Percentiles rank a stretch among this genome's conserved stretches.
Evolutionary conservation across 2,888 invertebrate genomes (phyloP).

Genomic region (Ischnus inquisitorius): DNA sequence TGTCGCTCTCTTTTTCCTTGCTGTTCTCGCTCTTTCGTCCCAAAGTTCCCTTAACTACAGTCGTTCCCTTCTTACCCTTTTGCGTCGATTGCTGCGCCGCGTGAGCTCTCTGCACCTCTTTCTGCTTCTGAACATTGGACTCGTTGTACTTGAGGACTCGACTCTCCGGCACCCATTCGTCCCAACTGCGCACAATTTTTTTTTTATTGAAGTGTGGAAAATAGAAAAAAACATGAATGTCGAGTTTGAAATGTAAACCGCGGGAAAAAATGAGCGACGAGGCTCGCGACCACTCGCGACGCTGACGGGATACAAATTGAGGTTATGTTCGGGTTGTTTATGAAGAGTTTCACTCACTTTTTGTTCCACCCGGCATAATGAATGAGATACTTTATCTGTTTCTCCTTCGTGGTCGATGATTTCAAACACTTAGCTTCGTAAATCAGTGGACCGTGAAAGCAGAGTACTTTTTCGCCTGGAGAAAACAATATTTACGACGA

Average conservation of each 20-base stretch:
- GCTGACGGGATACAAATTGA: neutral
- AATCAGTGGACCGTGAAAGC: slow-evolving; percentile 98
- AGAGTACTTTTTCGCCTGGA: slow-evolving; percentile 95
- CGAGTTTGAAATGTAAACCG: neutral
- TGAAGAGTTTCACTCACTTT: slow-evolving; percentile 89
- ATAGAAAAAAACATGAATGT: neutral
- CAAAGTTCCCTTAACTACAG: slow-evolving; percentile 68
- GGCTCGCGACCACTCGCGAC: neutral
- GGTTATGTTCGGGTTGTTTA: slow-evolving; percentile 37
- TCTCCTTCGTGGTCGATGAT: slow-evolving; percentile 93
- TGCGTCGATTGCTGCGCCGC: slow-evolving; percentile 88
- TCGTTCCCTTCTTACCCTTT: slow-evolving; percentile 75
- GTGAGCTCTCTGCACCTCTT: slow-evolving; percentile 89
- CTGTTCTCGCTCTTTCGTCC: slow-evolving; percentile 73
- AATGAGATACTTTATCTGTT: slow-evolving; percentile 95
- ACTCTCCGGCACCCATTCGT: slow-evolving; percentile 89
- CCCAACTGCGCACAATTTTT: slow-evolving; percentile 84
- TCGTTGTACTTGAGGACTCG: slow-evolving; percentile 89
- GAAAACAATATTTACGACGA: neutral
- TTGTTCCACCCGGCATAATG: slow-evolving; percentile 99
- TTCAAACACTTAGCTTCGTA: slow-evolving; percentile 99
- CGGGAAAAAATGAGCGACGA: neutral
- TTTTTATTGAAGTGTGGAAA: too few relatives aligned
- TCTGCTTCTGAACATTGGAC: slow-evolving; percentile 88
- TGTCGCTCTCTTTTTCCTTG: slow-evolving; percentile 86